These are phyloP conservation scores for Brachyptera risi DNA, from an alignment of 2,888 invertebrate genomes.

Conservation along the genomic window DNA sequence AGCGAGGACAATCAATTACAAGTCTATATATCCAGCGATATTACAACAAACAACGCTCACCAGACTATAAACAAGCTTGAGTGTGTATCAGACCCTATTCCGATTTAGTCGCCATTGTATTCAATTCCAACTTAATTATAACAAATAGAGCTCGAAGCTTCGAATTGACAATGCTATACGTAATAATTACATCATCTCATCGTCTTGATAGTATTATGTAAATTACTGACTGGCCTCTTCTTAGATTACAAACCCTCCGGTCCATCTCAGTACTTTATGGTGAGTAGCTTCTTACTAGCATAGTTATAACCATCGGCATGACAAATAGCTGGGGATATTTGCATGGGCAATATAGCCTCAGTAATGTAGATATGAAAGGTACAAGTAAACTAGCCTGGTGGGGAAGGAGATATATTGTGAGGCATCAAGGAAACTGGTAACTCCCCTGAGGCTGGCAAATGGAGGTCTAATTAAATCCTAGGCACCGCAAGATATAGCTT, in stretches of 20 bases:
- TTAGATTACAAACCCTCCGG: slow-evolving; percentile 9
- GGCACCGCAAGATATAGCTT: slow-evolving; percentile 21
- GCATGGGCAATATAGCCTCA: slow-evolving; percentile 14
- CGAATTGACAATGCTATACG: slow-evolving; percentile 9
- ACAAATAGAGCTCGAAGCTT: not conserved
- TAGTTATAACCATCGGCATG: slow-evolving; percentile 13
- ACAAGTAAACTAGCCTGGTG: slow-evolving; percentile 7
- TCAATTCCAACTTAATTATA: slow-evolving; percentile 1
- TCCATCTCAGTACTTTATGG: slow-evolving; percentile 18
- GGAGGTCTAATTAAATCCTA: slow-evolving; percentile 30
- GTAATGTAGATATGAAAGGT: slow-evolving; percentile 4
- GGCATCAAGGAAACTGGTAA: slow-evolving; percentile 23
- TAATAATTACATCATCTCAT: slow-evolving; percentile 4
- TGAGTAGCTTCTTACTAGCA: slow-evolving; percentile 15
- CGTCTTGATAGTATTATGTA: not conserved
- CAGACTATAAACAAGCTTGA: too few species aligned
- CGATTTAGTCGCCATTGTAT: too few species aligned
- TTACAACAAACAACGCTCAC: too few species aligned
- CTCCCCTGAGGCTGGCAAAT: slow-evolving; percentile 25
- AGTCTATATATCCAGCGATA: too few species aligned
- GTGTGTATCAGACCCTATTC: too few species aligned
- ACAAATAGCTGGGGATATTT: slow-evolving; percentile 17
- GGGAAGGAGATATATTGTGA: slow-evolving; percentile 16
- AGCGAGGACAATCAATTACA: too few species aligned
- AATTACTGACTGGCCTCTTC: slow-evolving; percentile 11